These are phyloP conservation scores for Actinia tenebrosa DNA, from an alignment of 64 coral and sea anemone species.

Conservation along the genomic window DNA sequence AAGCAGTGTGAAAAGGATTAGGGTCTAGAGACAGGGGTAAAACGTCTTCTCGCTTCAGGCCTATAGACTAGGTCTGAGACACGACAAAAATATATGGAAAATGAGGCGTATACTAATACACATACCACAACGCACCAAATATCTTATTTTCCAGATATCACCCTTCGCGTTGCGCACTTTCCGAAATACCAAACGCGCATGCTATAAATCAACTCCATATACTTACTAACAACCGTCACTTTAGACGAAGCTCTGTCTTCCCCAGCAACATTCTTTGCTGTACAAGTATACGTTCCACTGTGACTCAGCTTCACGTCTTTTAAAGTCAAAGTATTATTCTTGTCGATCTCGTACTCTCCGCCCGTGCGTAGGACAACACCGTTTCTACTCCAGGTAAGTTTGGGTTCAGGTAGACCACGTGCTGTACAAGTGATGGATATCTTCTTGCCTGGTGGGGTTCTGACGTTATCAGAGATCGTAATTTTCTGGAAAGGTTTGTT, in stretches of 20 bases:
- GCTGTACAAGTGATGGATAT: constrained; percentile 40
- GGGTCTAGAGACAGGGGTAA: no score
- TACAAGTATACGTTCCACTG: constrained; percentile 65
- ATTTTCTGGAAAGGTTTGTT: constrained; percentile 18
- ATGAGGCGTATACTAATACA: neutral
- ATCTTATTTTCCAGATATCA: constrained; percentile 15
- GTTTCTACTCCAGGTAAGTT: constrained; percentile 57
- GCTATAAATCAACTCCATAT: no score
- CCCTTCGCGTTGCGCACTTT: constrained; percentile 18
- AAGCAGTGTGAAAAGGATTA: no score
- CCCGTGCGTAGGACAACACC: constrained; percentile 8
- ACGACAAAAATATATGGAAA: no score
- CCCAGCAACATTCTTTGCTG: constrained; percentile 36
- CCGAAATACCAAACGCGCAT: no score
- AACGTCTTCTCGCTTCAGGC: no score
- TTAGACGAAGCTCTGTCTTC: constrained; percentile 31
- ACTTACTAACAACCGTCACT: constrained; percentile 35
- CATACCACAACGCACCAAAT: neutral
- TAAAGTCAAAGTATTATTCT: constrained; percentile 45
- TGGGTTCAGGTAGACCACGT: constrained; percentile 50
- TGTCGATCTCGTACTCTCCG: constrained; percentile 9
- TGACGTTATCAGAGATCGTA: constrained; percentile 69
- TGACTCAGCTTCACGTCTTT: constrained; percentile 1
- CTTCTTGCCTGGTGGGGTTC: constrained; percentile 18
- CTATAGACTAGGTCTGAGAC: no score